Evolutionary conservation across 1,140 invertebrate genomes (phyloP), one percentile per base, ranked within the genome.

Genomic region (Paracyclopina nana): DNA sequence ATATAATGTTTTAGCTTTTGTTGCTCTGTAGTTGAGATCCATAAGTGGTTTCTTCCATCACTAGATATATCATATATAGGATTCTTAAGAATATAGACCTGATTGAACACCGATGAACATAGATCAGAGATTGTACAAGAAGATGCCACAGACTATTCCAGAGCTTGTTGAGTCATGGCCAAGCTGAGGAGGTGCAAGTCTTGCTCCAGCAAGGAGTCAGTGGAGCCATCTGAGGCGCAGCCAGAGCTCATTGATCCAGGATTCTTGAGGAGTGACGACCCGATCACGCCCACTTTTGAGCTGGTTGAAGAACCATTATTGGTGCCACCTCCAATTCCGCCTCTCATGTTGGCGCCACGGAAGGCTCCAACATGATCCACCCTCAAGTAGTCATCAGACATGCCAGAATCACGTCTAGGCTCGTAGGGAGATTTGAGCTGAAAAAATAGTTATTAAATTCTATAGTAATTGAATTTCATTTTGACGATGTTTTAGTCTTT

Each of bases 201-300:
- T 48, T 48, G 45, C 12, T 48, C 28, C n/a, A 48, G 25, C 14
- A 28, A 22, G 16, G 45, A 48, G 25, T 48, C n/a, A 11, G 25
- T 48, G 45, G 45, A 48, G 9, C 45, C 45, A 22, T 48, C 45
- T 11, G 45, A 48, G 12, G 30, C n/a, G 25, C 25, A 48, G 12
- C 45, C 45, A 29, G 45, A 48, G 45, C 45, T 48, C 20, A 48
- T n/a, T 16, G 25, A 42, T n/a, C 24, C 24, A 22, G 40, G 6
- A 6, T 22, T 22, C 14, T 42, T 42, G 14, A 6, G 24, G 14
- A 14, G 8, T 14, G 40, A 42, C n/a, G 29, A 30, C 8, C n/a
- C 8, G n/a, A n/a, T 30, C 29, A n/a, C n/a, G 29, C 8, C 8
- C 29, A 30, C 29, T 9, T 22, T 22, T 42, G 14, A 22, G 14